A percentile compares a stretch with the other conserved stretches of the same genome.
Conservation (phyloP, 2,113 vertebrate genomes). For the Pipra filicauda region DNA sequence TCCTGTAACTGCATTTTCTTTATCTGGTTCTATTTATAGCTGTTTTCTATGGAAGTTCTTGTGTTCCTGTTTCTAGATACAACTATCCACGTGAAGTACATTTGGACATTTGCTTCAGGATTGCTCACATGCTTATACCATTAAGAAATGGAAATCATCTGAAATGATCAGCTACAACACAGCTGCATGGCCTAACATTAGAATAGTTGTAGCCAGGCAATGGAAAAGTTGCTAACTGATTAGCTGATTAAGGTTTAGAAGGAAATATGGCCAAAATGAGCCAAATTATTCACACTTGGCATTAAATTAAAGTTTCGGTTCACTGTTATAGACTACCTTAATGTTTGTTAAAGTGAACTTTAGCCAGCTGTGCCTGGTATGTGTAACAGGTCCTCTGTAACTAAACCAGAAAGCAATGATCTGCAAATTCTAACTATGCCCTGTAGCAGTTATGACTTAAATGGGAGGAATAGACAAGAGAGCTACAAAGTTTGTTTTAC, state of each 20-base stretch:
- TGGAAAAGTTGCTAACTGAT: not conserved
- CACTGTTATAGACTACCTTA: not conserved
- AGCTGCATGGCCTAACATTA: not conserved
- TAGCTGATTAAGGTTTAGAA: not conserved
- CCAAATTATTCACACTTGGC: not conserved
- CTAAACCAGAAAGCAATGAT: not conserved
- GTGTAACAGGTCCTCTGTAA: not conserved
- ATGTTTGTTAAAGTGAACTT: not conserved
- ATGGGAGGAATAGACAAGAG: not conserved
- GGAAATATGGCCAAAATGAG: not conserved
- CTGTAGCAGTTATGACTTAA: not conserved
- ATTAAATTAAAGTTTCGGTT: not conserved
- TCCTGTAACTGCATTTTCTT: not conserved
- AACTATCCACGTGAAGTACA: not conserved
- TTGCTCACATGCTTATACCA: not conserved
- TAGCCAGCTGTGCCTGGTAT: not conserved
- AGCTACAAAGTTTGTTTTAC: slow-evolving; percentile 5
- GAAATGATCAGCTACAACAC: not conserved
- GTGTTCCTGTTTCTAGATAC: not conserved
- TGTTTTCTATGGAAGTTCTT: not conserved
- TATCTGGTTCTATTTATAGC: not conserved
- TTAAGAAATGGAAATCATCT: not conserved
- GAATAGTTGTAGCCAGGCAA: not conserved
- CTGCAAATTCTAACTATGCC: not conserved
- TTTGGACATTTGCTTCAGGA: not conserved